phyloP scores from a whole-genome alignment of 2,888 invertebrate genomes.

The Antitype chi region DNA sequence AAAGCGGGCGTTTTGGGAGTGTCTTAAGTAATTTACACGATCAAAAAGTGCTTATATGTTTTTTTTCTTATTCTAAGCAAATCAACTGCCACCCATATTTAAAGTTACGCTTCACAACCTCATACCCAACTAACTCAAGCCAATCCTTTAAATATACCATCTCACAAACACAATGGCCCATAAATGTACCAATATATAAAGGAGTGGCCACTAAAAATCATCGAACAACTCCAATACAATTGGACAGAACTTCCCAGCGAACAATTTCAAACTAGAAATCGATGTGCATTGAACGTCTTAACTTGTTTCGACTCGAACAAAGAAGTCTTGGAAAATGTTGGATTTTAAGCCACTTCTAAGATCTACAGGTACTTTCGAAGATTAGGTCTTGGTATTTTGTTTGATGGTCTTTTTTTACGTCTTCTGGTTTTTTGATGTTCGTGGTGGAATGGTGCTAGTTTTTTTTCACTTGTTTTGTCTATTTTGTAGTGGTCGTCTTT shows the following conservation, averaged over 20 bases:
- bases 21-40: background rate
- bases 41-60: background rate
- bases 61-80: background rate
- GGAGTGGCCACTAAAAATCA: constrained; percentile 68
- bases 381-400: constrained; percentile 59
- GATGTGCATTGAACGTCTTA: constrained; percentile 71
- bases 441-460: constrained; percentile 1
- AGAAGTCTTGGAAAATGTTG: constrained; percentile 67
- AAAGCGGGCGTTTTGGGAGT: background rate
- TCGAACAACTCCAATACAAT: constrained; percentile 66
- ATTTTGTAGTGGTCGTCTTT: constrained; percentile 22
- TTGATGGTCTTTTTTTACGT: constrained; percentile 40
- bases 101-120: constrained; percentile 1
- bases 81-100: background rate
- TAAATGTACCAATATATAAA: constrained; percentile 61
- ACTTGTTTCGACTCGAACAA: constrained; percentile 73
- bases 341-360: constrained; percentile 61
- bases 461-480: constrained; percentile 10
- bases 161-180: constrained; percentile 51
- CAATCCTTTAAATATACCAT: constrained; percentile 35
- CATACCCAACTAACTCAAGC: constrained; percentile 15
- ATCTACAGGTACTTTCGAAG: constrained; percentile 62
- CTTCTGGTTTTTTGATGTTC: constrained; percentile 45
- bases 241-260: constrained; percentile 63
- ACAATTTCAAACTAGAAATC: constrained; percentile 76